These are phyloP conservation scores for Gila robusta DNA, from an alignment of 2,797 vertebrate genomes.

Conservation along the genomic window DNA sequence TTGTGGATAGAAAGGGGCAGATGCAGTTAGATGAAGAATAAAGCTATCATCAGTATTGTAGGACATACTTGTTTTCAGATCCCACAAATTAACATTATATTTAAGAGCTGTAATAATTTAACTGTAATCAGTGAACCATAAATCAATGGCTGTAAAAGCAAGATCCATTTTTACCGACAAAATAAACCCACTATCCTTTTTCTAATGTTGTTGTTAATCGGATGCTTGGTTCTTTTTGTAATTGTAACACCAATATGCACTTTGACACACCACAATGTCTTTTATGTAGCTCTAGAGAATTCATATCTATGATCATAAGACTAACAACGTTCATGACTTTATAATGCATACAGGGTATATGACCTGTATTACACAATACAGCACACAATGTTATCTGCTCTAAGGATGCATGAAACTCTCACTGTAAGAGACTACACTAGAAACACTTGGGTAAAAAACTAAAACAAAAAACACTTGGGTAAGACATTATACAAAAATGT, in stretches of 20 bases:
- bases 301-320: background rate
- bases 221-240: background rate
- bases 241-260: background rate
- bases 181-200: constrained; percentile 14
- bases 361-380: constrained; percentile 11
- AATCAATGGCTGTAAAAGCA: background rate
- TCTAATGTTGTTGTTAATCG: background rate
- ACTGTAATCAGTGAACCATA: background rate
- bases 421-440: background rate
- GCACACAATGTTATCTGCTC: constrained; percentile 23
- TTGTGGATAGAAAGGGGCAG: background rate
- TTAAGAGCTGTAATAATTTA: background rate
- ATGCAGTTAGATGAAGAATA: background rate
- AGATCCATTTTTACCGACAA: background rate
- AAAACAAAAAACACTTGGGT: too few relatives aligned
- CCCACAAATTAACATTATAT: background rate
- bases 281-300: background rate
- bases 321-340: background rate
- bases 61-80: background rate
- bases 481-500: too few relatives aligned
- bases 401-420: background rate
- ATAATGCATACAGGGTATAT: background rate
- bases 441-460: background rate
- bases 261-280: background rate
- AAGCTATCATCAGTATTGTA: too few relatives aligned